phyloP scores from a whole-genome alignment of 2,888 invertebrate species.

The Cheilosia pagana region DNA sequence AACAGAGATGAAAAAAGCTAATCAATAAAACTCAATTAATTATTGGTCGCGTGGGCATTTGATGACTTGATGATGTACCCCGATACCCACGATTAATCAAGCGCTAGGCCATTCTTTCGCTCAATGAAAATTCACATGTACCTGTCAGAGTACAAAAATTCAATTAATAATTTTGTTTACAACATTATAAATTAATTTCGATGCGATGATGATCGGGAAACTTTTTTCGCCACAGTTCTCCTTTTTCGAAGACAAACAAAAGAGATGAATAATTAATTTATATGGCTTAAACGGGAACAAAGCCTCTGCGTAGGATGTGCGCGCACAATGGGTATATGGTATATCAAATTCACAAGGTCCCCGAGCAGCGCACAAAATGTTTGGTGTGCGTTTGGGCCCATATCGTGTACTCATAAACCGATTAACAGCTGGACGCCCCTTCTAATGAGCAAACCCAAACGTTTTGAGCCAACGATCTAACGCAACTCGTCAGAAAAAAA shows the following conservation, averaged over 20 bases:
- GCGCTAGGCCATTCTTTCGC: conserved; percentile 20
- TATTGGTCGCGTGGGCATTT: conserved; percentile 67
- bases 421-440: conserved; percentile 69
- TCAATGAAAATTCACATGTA: conserved; percentile 55
- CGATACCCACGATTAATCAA: conserved; percentile 63
- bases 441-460: conserved; percentile 48
- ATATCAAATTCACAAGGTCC: conserved; percentile 32
- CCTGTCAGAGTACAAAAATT: conserved; percentile 69
- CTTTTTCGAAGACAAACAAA: conserved; percentile 20
- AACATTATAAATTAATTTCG: conserved; percentile 66
- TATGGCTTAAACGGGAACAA: conserved; percentile 36
- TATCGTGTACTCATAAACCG: conserved; percentile 45
- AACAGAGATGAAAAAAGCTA: conserved; percentile 23
- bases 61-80: conserved; percentile 66
- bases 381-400: conserved; percentile 1
- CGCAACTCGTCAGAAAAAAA: conserved; percentile 51
- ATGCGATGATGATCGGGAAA: conserved; percentile 26
- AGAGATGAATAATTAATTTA: conserved; percentile 67
- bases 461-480: background rate
- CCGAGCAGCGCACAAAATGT: background rate
- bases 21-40: conserved; percentile 65
- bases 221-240: conserved; percentile 36
- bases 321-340: conserved; percentile 23
- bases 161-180: conserved; percentile 67
- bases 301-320: conserved; percentile 53